Evolutionary conservation across 1,140 invertebrate species (phyloP), one percentile per base, ranked within the genome.

Genomic region (Steinernema khuongi): DNA sequence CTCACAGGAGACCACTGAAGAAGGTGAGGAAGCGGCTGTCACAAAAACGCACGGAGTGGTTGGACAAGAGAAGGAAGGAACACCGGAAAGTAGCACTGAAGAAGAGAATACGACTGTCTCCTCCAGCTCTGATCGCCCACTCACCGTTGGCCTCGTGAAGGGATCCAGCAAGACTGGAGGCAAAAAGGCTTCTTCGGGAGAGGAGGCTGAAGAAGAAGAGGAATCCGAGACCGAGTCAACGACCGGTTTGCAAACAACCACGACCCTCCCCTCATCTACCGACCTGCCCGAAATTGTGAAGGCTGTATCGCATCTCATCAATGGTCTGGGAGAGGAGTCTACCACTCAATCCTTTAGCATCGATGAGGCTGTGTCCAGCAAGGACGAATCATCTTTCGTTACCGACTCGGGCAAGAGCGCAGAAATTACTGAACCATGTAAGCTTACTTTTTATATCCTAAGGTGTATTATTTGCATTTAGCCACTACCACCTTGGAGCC

Each of bases 201-300:
- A 60, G 26, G 4, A 4, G 14, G 36, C 36, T 41, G 50, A 60
- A 60, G 50, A 60, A 60, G 4, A 4, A 14, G 50, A 60, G 50
- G 50, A 60, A 60, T 7, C 14, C 50, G 50, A 60, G 22, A 31
- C 17, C 17, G 69, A 36, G 26, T 18, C 28, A 31, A 71, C 69
- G 17, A 18, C 31, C 50, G 67, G 17, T 31, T 68, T 28, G 22
- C 18, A 72, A 72, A 67, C n/a, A 30, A 72, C 71, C 18, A 72
- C 71, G 43, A 26, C 26, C 19, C 33, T 36, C 68, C 26, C 69
- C 17, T 1, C n/a, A 19, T 22, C 30, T 22, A 69, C 71, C 22
- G 1, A 66, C 2, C n/a, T 31, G 18, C 44, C 71, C 71, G 71
- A 72, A 22, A 72, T 44, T 19, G 41, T 72, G 69, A 66, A 14